Evolutionary conservation across 2,797 vertebrate genomes (phyloP), one percentile per base, ranked within the genome.

Genomic region (Poeciliopsis paucimaculata): DNA sequence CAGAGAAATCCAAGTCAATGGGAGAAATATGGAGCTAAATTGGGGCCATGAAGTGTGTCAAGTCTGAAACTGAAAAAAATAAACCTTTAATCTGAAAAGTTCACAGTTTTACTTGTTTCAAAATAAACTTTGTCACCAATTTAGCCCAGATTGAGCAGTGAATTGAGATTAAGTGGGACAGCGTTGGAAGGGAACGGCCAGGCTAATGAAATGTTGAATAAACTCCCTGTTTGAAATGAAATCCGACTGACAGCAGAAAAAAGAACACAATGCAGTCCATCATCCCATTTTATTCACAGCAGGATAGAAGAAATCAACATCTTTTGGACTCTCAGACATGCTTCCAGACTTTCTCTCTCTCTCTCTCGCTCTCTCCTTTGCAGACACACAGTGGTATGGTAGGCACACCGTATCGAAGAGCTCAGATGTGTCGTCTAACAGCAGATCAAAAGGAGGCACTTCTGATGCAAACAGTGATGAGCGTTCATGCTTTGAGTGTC

Each of bases 361-460:
- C 46, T 34, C 0, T 41, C 62, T 13, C 51, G n/a, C 1, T 41
- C 60, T 0, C 62, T 11, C 72, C 0, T n/a, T 2, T 47, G 16
- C 68, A 5, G 70, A 64, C 88, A 87, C 88, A 90, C 83, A 91
- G 80, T 85, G 81, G 85, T 83, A 89, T 82, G 82, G 83, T 87
- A 92, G 91, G 91, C 89, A 91, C 88, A 79, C 89, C 84, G 86
- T 60, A 80, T 84, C 73, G 87, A 78, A 84, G 84, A 84, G 87
- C 88, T 90, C 88, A 87, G 86, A 86, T 82, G 84, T 86, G 83
- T 87, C 77, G 75, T 89, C 83, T 84, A 86, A 90, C 87, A 84
- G 84, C 81, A 60, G 81, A 90, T 93, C 78, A 89, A 91, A 90
- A 91, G 90, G 70, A 95, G 95, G 95, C 95, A 95, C 94, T 95